Base-by-base conservation (phyloP, 92 coral and sea anemone species). In the Nematostella vectensis region DNA sequence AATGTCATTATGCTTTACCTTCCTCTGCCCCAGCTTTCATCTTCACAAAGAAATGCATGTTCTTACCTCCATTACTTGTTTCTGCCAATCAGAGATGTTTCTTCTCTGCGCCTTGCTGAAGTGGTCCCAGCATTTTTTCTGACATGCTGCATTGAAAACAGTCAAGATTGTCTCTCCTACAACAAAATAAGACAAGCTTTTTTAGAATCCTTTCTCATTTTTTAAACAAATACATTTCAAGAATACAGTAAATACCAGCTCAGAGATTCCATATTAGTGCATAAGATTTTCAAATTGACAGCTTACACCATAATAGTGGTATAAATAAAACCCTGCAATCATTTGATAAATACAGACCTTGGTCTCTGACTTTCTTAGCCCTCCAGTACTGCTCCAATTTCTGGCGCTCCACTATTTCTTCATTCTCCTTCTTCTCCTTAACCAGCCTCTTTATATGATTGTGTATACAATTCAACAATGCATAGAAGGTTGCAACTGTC, bases 121-220 rank as follows among this genome's bases (percentile, higher is more conserved):
- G 23, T 75, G 78, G 62, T 85, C 95, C 95, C 95, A 85, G n/a
- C 84, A 67, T 52, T 69, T 80, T 48, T 85, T 68, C 64, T 85
- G 79, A 9, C 71, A 76, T 51, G 95, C 95, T 65, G 88, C 87
- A 50, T 85, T 77, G 78, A 85, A 85, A 4, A 85, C 84, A 38
- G 58, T 85, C 36, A 76, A 53, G 2, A 85, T 71, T 22, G 75
- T 72, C 13, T 75, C 74, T 67, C 81, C 95, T 85, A 17, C 3
- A 2, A 12, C 31, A 9, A 28, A 24, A 62, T 25, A 57, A 30
- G 30, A 29, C 10, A 13, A 2, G n/a, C n/a, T n/a, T n/a, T n/a
- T n/a, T n/a, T n/a, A n/a, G n/a, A n/a, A n/a, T 48, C 26, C 12
- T 12, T 48, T 17, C 26, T 2, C 54, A 1, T 11, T 22, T 16